Base-by-base conservation (phyloP, 1,140 invertebrate species). In the Adelges cooleyi region DNA sequence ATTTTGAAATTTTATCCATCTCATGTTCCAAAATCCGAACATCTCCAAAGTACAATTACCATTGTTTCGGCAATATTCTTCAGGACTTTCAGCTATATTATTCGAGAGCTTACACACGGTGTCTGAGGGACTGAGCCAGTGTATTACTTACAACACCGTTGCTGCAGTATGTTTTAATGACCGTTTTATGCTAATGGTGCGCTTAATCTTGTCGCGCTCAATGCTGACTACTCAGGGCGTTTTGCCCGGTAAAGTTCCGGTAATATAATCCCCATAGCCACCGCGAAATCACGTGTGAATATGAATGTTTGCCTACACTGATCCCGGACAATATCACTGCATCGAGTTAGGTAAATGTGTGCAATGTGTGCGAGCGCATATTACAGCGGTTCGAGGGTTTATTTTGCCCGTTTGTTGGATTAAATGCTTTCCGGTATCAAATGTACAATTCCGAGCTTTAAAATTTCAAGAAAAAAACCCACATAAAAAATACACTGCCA, bases 251-350 rank as follows among this genome's bases (percentile, higher is more conserved):
- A 11, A 2, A 40, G 2, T 25, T 38, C 13, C 25, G 23, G 40
- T 29, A 29, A 46, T 46, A 18, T 62, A 62, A 62, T 62, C 56
- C 56, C 18, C 23, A 4, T 17, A 1, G 17, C 56, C 27, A 9
- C 10, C 22, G 25, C 20, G 44, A 62, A 48, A 48, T 46, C 56
- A 62, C 56, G 56, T 33, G 56, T 62, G 56, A 62, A 62, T 33
- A 48, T 29, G 42, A 62, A 48, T 62, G 56, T 62, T 62, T 62
- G 17, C 56, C n/a, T 20, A 29, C 38, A 22, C 25, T 33, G 56
- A 62, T 62, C 56, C 56, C 56, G 22, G 40, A 59, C 40, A 48
- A 62, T 33, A 48, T 46, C 22, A 46, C 56, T 33, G 11, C 17
- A 40, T 15, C 10, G 36, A 40, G 40, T 59, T 59, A 17, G 22